Evolutionary conservation across 2,797 vertebrate species (phyloP).

Genomic region (Benthosema pterotum): DNA sequence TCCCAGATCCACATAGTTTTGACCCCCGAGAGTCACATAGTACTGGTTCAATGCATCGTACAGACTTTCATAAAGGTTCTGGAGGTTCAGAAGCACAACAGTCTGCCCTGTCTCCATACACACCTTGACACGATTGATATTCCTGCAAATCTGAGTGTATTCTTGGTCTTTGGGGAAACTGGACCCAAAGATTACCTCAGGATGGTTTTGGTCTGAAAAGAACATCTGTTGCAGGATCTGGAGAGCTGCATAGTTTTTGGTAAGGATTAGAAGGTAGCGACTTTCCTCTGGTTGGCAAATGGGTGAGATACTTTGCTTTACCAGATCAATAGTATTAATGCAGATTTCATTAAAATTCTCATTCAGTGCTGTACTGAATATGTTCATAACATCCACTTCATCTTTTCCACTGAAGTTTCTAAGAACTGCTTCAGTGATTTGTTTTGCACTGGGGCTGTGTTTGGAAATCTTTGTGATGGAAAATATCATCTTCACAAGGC

Average conservation of each 20-base stretch:
- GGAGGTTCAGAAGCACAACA: conserved; percentile 87
- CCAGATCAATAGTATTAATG: conserved; percentile 83
- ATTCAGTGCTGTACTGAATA: conserved; percentile 74
- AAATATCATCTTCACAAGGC: conserved; percentile 96
- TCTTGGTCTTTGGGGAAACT: conserved; percentile 96
- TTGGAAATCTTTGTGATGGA: conserved; percentile 77
- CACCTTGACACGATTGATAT: conserved; percentile 86
- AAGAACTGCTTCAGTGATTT: conserved; percentile 84
- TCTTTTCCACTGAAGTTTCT: conserved; percentile 95
- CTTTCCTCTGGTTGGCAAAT: conserved; percentile 84
- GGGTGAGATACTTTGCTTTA: conserved; percentile 85
- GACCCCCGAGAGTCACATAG: conserved; percentile 92
- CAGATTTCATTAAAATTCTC: conserved; percentile 47
- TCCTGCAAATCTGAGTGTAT: conserved; percentile 90
- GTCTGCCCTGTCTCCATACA: conserved; percentile 89
- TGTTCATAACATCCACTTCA: conserved; percentile 77
- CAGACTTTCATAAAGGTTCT: conserved; percentile 89
- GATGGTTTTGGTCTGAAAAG: conserved; percentile 80
- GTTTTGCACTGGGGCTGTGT: conserved; percentile 69
- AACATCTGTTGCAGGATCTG: conserved; percentile 91
- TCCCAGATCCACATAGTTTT: conserved; percentile 96
- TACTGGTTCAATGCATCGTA: conserved; percentile 91
- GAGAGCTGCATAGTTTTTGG: conserved; percentile 91
- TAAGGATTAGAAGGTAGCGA: conserved; percentile 92
- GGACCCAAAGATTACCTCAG: conserved; percentile 96